Evolutionary conservation across 1,140 invertebrate genomes (phyloP), one percentile per base, ranked within the genome.

Genomic region (Drosophila orosa): DNA sequence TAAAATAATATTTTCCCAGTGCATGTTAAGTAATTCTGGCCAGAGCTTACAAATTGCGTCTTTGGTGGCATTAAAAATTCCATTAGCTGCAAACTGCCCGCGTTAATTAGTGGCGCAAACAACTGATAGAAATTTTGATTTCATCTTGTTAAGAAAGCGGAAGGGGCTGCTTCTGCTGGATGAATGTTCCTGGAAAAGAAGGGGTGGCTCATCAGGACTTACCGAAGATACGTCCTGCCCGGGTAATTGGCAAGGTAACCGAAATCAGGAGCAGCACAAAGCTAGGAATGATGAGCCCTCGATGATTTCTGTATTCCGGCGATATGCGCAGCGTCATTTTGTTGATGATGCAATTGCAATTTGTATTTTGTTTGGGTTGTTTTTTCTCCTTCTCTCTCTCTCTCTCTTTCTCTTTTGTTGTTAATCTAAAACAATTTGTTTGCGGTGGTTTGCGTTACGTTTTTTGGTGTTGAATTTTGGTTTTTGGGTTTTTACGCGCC

Each of bases 241-340:
- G 72, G 25, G 74, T 55, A 27, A 45, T 50, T 29, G 85, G 78
- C 72, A 67, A 54, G 55, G 74, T 75, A 39, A 63, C 62, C 77
- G 80, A 78, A 68, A 73, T 74, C 65, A 91, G 56, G 66, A 91
- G 62, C 58, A 78, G 67, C 50, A 90, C 75, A 69, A 85, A 77
- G 72, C 78, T 84, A 68, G 87, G 82, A 78, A 89, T 90, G 78
- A 91, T 91, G 78, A 89, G 83, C 62, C 69, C 86, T 67, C 80
- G 84, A 89, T 90, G 80, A 89, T 91, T 85, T 78, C 86, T 74
- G 69, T 71, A 80, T 91, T 79, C 87, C 61, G 72, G 81, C 73
- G 83, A 86, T 78, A 91, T 90, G 80, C 90, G 78, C 76, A 78
- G 71, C 87, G 83, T 89, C 90, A 91, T 91, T 81, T 90, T 91